Conservation (phyloP, 2,797 vertebrate genomes). For the Nyctibius grandis region DNA sequence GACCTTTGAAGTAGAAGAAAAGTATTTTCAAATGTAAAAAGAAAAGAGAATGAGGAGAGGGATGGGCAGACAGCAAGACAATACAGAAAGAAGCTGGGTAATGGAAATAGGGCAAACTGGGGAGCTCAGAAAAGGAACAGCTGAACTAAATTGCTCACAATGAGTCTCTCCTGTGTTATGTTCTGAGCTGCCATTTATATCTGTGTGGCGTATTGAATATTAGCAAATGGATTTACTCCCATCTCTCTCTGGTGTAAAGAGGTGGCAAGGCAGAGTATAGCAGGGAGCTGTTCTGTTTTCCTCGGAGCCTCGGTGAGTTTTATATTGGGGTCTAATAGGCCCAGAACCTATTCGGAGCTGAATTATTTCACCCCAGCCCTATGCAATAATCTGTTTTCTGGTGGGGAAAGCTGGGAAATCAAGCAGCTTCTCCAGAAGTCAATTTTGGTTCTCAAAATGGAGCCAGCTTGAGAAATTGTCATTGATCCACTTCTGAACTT, state of each 20-base stretch:
- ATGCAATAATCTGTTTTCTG: constrained; percentile 37
- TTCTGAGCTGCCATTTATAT: constrained; percentile 27
- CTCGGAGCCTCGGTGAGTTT: constrained; percentile 26
- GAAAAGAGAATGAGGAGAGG: neutral
- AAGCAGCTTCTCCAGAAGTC: constrained; percentile 48
- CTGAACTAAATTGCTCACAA: constrained; percentile 41
- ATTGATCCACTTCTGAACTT: constrained; percentile 57
- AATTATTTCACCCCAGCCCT: neutral
- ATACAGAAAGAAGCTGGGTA: neutral
- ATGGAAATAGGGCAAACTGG: neutral
- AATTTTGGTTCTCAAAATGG: constrained; percentile 50
- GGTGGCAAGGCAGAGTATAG: neutral
- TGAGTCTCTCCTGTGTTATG: neutral
- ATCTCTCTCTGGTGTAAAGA: neutral
- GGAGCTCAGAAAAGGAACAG: neutral
- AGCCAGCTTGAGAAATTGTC: constrained; percentile 50
- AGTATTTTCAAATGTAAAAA: neutral
- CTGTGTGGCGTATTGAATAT: neutral
- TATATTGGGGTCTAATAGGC: constrained; percentile 38
- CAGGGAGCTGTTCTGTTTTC: neutral
- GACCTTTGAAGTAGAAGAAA: neutral
- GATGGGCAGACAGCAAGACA: neutral
- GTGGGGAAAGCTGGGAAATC: constrained; percentile 23
- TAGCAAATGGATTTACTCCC: constrained; percentile 13
- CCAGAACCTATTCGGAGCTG: constrained; percentile 14